These are phyloP conservation scores for Lypha dubia DNA, from an alignment of 2,888 invertebrate genomes.

Conservation along the genomic window DNA sequence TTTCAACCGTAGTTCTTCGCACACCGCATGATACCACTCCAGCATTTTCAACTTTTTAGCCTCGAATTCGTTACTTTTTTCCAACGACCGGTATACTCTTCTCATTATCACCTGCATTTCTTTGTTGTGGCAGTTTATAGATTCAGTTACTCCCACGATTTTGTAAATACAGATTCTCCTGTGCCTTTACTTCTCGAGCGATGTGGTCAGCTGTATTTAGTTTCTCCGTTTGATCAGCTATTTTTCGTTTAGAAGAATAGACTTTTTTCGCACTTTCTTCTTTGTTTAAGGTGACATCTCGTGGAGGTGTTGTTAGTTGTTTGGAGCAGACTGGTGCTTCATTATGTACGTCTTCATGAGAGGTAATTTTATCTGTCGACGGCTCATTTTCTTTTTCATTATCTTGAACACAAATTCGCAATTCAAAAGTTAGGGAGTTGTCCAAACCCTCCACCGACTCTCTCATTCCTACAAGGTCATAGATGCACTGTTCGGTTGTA, in stretches of 20 bases:
- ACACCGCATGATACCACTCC: conserved; percentile 13
- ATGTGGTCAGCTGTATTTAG: conserved; percentile 15
- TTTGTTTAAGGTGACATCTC: too few species aligned
- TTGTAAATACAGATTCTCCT: conserved; percentile 19
- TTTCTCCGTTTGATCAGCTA: background rate
- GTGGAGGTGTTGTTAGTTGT: conserved; percentile 3
- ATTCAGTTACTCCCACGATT: conserved; percentile 15
- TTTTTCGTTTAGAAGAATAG: conserved; percentile 20
- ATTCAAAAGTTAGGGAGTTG: background rate
- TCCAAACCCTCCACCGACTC: conserved; percentile 1
- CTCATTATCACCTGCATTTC: conserved; percentile 34
- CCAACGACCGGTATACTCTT: conserved; percentile 20
- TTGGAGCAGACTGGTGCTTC: conserved; percentile 24
- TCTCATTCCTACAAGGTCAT: conserved; percentile 11
- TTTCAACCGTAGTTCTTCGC: conserved; percentile 15
- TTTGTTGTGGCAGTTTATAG: background rate
- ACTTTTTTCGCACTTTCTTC: conserved; percentile 18
- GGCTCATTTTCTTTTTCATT: conserved; percentile 20
- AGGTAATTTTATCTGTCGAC: background rate
- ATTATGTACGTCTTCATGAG: conserved; percentile 5
- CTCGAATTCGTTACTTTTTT: conserved; percentile 19
- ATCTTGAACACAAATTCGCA: background rate
- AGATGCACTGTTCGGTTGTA: conserved; percentile 3
- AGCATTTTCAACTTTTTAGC: conserved; percentile 18
- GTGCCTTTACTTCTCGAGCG: conserved; percentile 1